Evolutionary conservation across 2,113 vertebrate species (phyloP).

Genomic region (Hypomesus transpacificus): DNA sequence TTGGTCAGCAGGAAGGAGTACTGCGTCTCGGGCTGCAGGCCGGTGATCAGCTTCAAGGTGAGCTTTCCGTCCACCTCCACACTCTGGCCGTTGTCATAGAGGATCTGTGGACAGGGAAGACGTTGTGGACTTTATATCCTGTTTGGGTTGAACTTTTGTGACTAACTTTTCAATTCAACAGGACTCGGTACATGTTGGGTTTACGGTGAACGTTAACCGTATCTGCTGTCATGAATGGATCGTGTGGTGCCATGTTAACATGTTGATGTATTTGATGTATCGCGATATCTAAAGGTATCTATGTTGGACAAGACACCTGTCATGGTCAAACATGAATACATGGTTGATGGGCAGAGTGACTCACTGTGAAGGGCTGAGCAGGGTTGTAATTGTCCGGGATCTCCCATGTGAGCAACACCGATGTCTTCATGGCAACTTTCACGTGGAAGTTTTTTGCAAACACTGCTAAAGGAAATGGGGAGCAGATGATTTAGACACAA

Average conservation of each 20-base stretch:
- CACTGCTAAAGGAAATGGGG: slow-evolving; percentile 98
- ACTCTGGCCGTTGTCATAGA: slow-evolving; percentile 97
- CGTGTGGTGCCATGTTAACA: no score
- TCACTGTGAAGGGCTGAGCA: slow-evolving; percentile 98
- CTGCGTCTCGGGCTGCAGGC: slow-evolving; percentile 92
- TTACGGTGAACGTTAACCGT: no score
- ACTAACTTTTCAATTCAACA: no score
- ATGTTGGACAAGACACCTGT: no score
- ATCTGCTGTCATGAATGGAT: no score
- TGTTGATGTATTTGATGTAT: no score
- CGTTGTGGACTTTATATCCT: neutral
- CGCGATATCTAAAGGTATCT: no score
- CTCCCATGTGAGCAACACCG: slow-evolving; percentile 95
- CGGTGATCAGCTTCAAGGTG: slow-evolving; percentile 94
- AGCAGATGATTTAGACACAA: slow-evolving; percentile 85
- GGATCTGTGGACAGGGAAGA: slow-evolving; percentile 75
- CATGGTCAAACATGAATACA: no score
- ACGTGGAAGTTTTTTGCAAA: slow-evolving; percentile 99
- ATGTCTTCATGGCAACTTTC: slow-evolving; percentile 98
- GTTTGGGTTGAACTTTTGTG: no score
- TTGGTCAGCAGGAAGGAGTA: slow-evolving; percentile 97
- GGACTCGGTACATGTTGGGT: no score
- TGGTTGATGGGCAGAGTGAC: slow-evolving; percentile 34
- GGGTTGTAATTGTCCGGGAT: slow-evolving; percentile 98
- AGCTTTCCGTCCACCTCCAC: slow-evolving; percentile 95